Evolutionary conservation across 1,140 invertebrate species (phyloP), one percentile per base, ranked within the genome.

Genomic region (Himalopsyche phryganea): DNA sequence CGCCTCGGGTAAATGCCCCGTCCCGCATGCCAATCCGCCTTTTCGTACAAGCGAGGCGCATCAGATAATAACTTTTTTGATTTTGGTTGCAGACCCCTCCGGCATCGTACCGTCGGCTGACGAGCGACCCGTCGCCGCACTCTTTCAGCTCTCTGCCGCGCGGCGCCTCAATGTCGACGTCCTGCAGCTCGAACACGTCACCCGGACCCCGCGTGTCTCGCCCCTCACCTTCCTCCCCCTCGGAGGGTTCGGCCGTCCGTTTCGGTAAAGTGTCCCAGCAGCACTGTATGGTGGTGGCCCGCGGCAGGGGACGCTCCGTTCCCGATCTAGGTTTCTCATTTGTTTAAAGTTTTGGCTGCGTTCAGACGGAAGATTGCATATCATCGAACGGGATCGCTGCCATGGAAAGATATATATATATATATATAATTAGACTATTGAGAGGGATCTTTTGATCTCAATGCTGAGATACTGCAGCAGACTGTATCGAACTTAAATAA

Each of bases 91-190:
- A 90, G 83, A 88, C 86, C 13, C 86, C 86, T 23, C 86, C 86
- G 14, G 78, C 85, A 35, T 84, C 78, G 65, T 83, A 82, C 68
- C 82, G 85, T 11, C 81, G 84, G 44, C 83, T 84, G 72, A 83
- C 88, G 65, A 57, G 45, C 17, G 76, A 78, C 67, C 71, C 75
- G 54, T 76, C 75, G 65, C 81, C 86, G 58, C 79, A 84, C 65
- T 84, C 88, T 68, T 91, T 90, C 67, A 88, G 87, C 60, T 92
- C 90, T 65, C 72, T 94, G 65, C 91, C 91, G 13, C 80, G 90
- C 46, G 86, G 83, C 50, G 81, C 83, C 7, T 83, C 71, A 48
- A 53, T 74, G 46, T 58, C 69, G 48, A 72, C 61, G 10, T 51
- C 61, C 4, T 28, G 23, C 9, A n/a, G 23, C 23, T 10, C 17